Base-by-base conservation (phyloP, 1,140 invertebrate genomes). In the Gonatopus flavifemur region DNA sequence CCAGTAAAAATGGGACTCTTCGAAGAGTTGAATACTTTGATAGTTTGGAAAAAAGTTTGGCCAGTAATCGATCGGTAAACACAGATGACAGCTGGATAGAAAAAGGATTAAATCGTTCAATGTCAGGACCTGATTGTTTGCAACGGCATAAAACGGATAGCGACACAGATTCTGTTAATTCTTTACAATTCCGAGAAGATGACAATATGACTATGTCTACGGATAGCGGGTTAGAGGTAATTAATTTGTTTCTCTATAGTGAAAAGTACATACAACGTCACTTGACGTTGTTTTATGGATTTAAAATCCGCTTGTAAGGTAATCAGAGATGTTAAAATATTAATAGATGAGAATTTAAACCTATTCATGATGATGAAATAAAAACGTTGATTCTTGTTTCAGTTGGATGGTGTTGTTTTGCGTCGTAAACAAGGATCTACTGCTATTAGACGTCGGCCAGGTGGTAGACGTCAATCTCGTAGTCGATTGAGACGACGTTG, bases 401-500 rank as follows among this genome's bases (percentile, higher is more conserved):
- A 77, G 72, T 24, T 76, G 43, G 75, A 77, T 39, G 73, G 76
- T 2, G 69, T 74, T 15, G 75, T 75, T 49, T 55, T 77, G 19
- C 65, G 76, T 47, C 63, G 74, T 16, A 77, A 77, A 42, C 74
- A 73, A 49, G 85, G 88, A 42, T 84, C 87, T 18, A 83, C 87
- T 28, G 83, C 88, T 22, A 84, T 91, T 57, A 81, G 84, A 70
- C 75, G 89, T 57, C 73, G 88, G 62, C 84, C 86, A 25, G 86
- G 88, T 39, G 83, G 84, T 47, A 74, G 82, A 51, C 76, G 83
- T 60, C 82, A 72, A 60, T 88, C 88, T 2, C 80, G 86, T 24
- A 82, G 84, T 50, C 86, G 87, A 68, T 69, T 90, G 10, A 84
- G 86, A 78, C 78, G 89, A 49, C 81, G 90, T 46, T 93, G 90